Base-by-base conservation (phyloP, 2,113 vertebrate species). In the Piprites chloris region DNA sequence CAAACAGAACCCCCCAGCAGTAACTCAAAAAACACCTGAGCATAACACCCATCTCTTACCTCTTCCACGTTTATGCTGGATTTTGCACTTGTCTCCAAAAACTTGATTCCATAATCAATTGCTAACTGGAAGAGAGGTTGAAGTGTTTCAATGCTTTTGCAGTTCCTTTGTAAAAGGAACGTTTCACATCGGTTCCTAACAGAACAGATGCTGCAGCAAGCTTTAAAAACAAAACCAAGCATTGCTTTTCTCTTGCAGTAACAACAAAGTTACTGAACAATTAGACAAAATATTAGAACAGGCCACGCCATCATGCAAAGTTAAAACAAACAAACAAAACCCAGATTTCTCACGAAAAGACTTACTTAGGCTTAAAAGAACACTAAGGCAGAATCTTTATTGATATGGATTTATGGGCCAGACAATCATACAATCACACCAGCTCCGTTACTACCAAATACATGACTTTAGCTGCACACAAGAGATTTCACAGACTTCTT, bases 71-170 rank as follows among this genome's bases (percentile, higher is more conserved):
- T 99, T 95, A 99, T 97, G 96, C 99, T 98, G 75, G 99, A 99
- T 98, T 99, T 99, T 88, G 99, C 99, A 92, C 99, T 99, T 23
- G 99, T 99, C 97, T 99, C 99, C 98, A 99, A 97, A 96, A 99
- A 99, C 96, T 99, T 99, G 65, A 99, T 99, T 84, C 99, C 99
- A 65, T 99, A 99, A 98, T 99, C 99, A 97, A 99, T 99, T 53
- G 99, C 99, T 97, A 99, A 97, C 99, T 99, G 95, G 50, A 97
- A 96, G 63, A 97, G 72, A 94, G 83, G 16, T 93, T 85, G 86
- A 90, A 94, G 9, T 49, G 92, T 90, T 87, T 93, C 87, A 95
- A 47, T 86, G n/a, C 37, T 67, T 82, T 59, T 85, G 22, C 56
- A 77, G 55, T 44, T 74, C 33, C 35, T 88, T 92, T 72, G 35